phyloP scores from a whole-genome alignment of 2,797 vertebrate species.

The Esox masquinongy region DNA sequence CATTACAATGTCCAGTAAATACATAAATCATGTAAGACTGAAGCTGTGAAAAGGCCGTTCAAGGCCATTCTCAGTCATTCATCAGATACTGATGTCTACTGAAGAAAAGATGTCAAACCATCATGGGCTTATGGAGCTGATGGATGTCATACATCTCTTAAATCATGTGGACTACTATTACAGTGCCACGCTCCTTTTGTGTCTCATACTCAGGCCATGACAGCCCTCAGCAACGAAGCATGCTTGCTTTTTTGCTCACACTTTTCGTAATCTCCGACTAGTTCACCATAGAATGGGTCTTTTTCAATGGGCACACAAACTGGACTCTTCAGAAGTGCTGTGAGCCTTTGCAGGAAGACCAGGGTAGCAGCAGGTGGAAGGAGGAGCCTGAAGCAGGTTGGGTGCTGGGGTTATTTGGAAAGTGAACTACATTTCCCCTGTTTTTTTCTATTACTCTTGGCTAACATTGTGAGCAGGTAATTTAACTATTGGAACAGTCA shows the following conservation, averaged over 20 bases:
- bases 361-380: constrained; percentile 14
- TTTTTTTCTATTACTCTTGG: constrained; percentile 54
- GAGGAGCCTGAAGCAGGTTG: background rate
- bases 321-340: constrained; percentile 51
- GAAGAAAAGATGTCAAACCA: constrained; percentile 68
- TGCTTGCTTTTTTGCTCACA: constrained; percentile 46
- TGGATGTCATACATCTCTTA: constrained; percentile 69
- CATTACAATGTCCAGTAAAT: constrained; percentile 61
- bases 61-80: constrained; percentile 76
- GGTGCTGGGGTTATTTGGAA: constrained; percentile 26
- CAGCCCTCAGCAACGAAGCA: constrained; percentile 40
- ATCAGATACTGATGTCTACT: constrained; percentile 77
- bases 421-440: constrained; percentile 36
- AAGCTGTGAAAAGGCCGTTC: constrained; percentile 69
- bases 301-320: constrained; percentile 50
- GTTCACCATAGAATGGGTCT: constrained; percentile 51
- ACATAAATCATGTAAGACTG: constrained; percentile 65
- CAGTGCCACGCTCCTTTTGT: constrained; percentile 56
- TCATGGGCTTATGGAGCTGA: constrained; percentile 60
- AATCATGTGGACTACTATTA: constrained; percentile 50
- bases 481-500: constrained; percentile 42
- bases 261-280: constrained; percentile 48
- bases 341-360: constrained; percentile 48
- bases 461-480: constrained; percentile 57
- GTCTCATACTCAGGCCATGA: constrained; percentile 49